Conservation (phyloP, 2,113 vertebrate species). For the Arenaria interpres region DNA sequence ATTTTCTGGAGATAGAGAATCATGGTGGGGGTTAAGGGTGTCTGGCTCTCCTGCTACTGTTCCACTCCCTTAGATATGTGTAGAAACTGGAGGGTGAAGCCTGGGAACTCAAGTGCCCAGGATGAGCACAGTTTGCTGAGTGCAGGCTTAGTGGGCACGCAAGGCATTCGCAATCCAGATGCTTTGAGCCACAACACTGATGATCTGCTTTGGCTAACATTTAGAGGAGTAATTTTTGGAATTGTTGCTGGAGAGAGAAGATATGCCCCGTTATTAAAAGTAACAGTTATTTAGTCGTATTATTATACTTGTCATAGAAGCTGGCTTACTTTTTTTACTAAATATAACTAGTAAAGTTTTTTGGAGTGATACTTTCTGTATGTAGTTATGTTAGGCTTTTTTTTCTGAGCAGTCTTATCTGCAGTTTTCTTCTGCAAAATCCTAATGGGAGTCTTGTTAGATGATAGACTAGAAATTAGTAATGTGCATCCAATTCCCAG, state of each 20-base stretch:
- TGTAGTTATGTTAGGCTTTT: neutral
- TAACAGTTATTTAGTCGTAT: neutral
- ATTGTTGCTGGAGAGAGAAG: neutral
- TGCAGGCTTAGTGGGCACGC: neutral
- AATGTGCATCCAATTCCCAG: neutral
- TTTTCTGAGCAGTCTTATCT: neutral
- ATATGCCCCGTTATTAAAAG: neutral
- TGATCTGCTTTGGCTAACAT: neutral
- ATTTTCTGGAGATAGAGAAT: neutral
- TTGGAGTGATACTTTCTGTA: neutral
- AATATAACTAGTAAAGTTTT: neutral
- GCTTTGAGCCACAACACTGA: neutral
- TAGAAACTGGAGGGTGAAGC: neutral
- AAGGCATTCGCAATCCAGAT: accelerated
- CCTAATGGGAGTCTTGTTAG: neutral
- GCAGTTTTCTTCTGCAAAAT: neutral
- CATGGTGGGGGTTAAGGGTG: neutral
- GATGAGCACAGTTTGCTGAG: neutral
- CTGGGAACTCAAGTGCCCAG: neutral
- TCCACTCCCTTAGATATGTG: accelerated
- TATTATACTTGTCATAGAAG: neutral
- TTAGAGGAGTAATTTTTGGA: neutral
- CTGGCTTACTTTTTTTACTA: neutral
- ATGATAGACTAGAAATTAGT: neutral
- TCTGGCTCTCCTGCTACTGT: neutral